Evolutionary conservation across 2,797 vertebrate genomes (phyloP).

Genomic region (Danio albolineatus): DNA sequence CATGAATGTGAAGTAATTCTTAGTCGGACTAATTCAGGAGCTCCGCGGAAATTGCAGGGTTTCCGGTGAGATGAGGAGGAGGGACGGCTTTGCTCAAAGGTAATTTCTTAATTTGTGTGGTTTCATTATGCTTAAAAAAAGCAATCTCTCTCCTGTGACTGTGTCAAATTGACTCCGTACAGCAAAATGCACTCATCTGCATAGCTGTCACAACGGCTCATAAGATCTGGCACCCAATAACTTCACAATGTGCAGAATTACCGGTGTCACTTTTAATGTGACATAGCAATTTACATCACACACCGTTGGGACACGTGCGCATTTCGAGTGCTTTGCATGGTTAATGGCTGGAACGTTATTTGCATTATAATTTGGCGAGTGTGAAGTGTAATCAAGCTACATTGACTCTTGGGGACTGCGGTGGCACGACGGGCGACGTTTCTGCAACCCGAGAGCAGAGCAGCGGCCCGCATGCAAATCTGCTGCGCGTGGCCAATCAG

Average conservation of each 20-base stretch:
- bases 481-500: constrained; percentile 44
- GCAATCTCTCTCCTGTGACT: constrained; percentile 72
- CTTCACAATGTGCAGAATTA: constrained; percentile 74
- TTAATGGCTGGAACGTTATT: constrained; percentile 73
- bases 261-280: constrained; percentile 74
- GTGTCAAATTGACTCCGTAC: constrained; percentile 72
- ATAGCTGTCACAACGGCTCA: constrained; percentile 71
- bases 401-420: constrained; percentile 64
- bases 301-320: constrained; percentile 66
- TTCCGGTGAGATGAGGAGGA: constrained; percentile 52
- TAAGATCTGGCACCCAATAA: constrained; percentile 70
- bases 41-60: constrained; percentile 54
- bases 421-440: constrained; percentile 58
- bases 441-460: constrained; percentile 52
- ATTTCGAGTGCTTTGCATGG: constrained; percentile 67
- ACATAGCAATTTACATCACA: constrained; percentile 74
- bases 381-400: constrained; percentile 73
- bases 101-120: constrained; percentile 74
- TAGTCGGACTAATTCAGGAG: constrained; percentile 42
- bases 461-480: constrained; percentile 63
- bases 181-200: constrained; percentile 73
- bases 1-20: constrained; percentile 57
- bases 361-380: constrained; percentile 71
- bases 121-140: constrained; percentile 70
- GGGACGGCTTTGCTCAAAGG: constrained; percentile 65